Percentiles rank a stretch among this genome's conserved stretches.
These are phyloP conservation scores for Amphimedon queenslandica DNA, from an alignment of 37 sponge, comb jelly and placozoan genomes.

Conservation along the genomic window DNA sequence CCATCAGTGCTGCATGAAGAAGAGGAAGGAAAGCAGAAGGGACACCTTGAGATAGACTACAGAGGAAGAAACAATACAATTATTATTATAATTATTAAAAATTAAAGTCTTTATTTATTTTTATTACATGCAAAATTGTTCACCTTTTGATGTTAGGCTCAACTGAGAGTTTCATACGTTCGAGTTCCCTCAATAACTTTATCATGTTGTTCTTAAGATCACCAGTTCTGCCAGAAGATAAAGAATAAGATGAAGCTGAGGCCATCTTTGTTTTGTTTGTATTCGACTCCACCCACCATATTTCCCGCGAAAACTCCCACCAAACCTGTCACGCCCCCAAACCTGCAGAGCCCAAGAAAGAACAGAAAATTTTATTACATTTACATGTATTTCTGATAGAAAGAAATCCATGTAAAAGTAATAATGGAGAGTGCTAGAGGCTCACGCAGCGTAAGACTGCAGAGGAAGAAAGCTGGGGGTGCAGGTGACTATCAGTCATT, in stretches of 20 bases:
- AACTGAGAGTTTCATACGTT: slow-evolving; percentile 64
- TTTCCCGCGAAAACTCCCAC: too few species aligned
- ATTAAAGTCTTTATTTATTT: not conserved
- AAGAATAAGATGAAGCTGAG: not conserved
- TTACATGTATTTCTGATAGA: too few species aligned
- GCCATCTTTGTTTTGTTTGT: too few species aligned
- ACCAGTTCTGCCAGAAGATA: slow-evolving; percentile 38
- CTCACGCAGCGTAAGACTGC: slow-evolving; percentile 28
- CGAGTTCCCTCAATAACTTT: slow-evolving; percentile 53
- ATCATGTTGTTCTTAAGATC: slow-evolving; percentile 72
- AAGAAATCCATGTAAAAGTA: not conserved
- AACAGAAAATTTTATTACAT: too few species aligned
- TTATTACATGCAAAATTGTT: not conserved
- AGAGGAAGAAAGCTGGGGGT: slow-evolving; percentile 42
- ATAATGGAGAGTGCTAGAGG: slow-evolving; percentile 39
- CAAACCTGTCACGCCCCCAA: too few species aligned
- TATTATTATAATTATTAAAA: not conserved
- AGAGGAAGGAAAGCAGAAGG: slow-evolving; percentile 66
- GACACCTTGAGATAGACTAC: slow-evolving; percentile 42
- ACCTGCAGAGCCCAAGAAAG: too few species aligned
- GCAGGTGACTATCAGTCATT: too few species aligned
- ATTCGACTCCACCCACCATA: too few species aligned
- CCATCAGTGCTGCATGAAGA: slow-evolving; percentile 59
- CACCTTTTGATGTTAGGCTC: slow-evolving; percentile 42
- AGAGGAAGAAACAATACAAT: not conserved